These are phyloP conservation scores for Neoscelio sp. DNA, from an alignment of 2,888 invertebrate genomes.

Conservation along the genomic window DNA sequence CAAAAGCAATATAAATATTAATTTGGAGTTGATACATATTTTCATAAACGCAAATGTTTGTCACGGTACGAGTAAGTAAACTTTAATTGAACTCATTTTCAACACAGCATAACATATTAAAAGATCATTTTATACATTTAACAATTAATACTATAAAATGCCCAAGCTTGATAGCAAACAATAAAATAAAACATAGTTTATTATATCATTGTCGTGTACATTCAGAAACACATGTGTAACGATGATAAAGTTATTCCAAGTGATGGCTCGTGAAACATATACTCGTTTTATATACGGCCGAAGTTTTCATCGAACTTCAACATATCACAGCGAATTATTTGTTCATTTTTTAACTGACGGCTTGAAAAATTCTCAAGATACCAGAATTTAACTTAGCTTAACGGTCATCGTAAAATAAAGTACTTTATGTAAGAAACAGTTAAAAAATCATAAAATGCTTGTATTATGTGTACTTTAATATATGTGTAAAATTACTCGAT, in stretches of 20 bases:
- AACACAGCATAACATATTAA: too few relatives aligned
- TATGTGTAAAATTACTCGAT: too few relatives aligned
- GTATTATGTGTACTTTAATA: too few relatives aligned
- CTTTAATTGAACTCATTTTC: too few relatives aligned
- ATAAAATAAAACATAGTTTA: conserved; percentile 17
- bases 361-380: neutral
- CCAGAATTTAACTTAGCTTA: neutral
- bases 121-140: too few relatives aligned
- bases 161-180: neutral
- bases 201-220: conserved; percentile 29
- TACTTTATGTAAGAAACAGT: neutral
- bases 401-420: conserved; percentile 13
- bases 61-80: too few relatives aligned
- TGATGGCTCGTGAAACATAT: conserved; percentile 36
- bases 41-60: too few relatives aligned
- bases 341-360: conserved; percentile 12
- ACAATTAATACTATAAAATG: neutral
- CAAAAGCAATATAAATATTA: too few relatives aligned
- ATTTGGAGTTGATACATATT: too few relatives aligned
- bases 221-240: conserved; percentile 41
- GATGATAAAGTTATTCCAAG: conserved; percentile 46
- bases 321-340: neutral
- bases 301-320: conserved; percentile 30
- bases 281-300: conserved; percentile 24
- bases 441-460: neutral